phyloP scores from a whole-genome alignment of 37 sponge, comb jelly and placozoan species.

The Bolinopsis microptera region DNA sequence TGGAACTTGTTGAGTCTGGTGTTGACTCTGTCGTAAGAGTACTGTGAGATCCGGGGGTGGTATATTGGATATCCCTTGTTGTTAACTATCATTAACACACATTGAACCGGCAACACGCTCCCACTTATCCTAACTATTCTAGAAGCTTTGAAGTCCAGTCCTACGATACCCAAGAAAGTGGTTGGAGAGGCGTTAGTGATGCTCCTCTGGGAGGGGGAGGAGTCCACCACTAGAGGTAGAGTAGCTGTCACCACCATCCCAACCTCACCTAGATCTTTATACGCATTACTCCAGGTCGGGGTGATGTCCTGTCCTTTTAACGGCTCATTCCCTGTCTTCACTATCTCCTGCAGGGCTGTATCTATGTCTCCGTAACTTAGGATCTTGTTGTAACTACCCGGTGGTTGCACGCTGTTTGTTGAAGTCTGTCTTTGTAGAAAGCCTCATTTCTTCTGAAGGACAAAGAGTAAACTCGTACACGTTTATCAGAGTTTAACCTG shows the following conservation, averaged over 20 bases:
- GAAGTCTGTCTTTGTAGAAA: not conserved
- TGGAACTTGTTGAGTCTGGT: slow-evolving; percentile 5
- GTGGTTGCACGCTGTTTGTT: not conserved
- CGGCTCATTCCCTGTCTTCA: slow-evolving; percentile 4
- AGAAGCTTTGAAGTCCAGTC: slow-evolving; percentile 31
- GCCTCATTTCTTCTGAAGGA: slow-evolving; percentile 24
- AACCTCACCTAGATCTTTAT: not conserved
- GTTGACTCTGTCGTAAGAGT: slow-evolving; percentile 18
- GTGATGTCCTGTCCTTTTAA: not conserved
- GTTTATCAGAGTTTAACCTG: not conserved
- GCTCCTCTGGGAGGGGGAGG: not conserved
- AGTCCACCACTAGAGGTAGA: not conserved
- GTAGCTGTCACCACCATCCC: slow-evolving; percentile 46
- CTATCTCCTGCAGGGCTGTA: slow-evolving; percentile 7
- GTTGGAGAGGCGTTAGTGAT: not conserved
- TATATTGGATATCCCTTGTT: slow-evolving; percentile 21
- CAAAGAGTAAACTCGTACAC: not conserved
- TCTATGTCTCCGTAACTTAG: slow-evolving; percentile 32
- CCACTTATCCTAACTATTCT: slow-evolving; percentile 9
- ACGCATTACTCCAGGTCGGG: slow-evolving; percentile 13
- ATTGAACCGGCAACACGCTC: slow-evolving; percentile 12
- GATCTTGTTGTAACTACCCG: slow-evolving; percentile 10
- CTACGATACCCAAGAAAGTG: slow-evolving; percentile 40
- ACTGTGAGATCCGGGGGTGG: slow-evolving; percentile 23
- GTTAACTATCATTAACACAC: slow-evolving; percentile 4